Evolutionary conservation across 2,888 invertebrate species (phyloP).

Genomic region (Ommatoiulus sabulosus): DNA sequence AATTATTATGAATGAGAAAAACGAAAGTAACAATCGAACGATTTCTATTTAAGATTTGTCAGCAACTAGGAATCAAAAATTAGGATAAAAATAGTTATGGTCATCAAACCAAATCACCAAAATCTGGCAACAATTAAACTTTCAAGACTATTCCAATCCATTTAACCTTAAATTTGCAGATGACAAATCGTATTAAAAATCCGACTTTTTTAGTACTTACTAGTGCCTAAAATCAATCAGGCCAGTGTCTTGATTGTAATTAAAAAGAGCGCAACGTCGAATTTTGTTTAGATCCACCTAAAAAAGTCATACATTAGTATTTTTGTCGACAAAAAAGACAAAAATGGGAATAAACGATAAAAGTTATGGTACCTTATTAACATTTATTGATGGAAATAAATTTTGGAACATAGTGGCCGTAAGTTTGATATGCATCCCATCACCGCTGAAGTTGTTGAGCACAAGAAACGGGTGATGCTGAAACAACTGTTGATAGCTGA

Average conservation of each 20-base stretch:
- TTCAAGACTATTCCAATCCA: not conserved
- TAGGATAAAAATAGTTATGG: too few relatives aligned
- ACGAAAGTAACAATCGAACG: not conserved
- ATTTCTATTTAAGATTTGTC: slow-evolving; percentile 4
- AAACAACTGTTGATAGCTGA: slow-evolving; percentile 83
- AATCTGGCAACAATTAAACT: not conserved
- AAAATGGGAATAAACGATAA: not conserved
- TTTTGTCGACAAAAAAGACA: not conserved
- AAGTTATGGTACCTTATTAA: slow-evolving; percentile 80
- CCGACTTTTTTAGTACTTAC: slow-evolving; percentile 66
- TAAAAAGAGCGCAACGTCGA: slow-evolving; percentile 88
- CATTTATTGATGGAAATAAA: slow-evolving; percentile 97
- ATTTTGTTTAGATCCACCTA: slow-evolving; percentile 89
- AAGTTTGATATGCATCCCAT: slow-evolving; percentile 88
- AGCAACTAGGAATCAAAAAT: not conserved
- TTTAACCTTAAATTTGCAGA: not conserved
- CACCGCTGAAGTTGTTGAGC: slow-evolving; percentile 80
- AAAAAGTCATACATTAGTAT: slow-evolving; percentile 55
- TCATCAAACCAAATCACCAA: not conserved
- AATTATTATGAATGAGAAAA: not conserved
- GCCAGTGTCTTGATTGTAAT: slow-evolving; percentile 87
- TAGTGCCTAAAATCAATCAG: slow-evolving; percentile 94
- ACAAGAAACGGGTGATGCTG: slow-evolving; percentile 90
- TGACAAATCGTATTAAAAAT: not conserved
- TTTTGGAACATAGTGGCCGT: slow-evolving; percentile 98